phyloP scores from a whole-genome alignment of 2,113 vertebrate genomes.

The Odocoileus virginianus region DNA sequence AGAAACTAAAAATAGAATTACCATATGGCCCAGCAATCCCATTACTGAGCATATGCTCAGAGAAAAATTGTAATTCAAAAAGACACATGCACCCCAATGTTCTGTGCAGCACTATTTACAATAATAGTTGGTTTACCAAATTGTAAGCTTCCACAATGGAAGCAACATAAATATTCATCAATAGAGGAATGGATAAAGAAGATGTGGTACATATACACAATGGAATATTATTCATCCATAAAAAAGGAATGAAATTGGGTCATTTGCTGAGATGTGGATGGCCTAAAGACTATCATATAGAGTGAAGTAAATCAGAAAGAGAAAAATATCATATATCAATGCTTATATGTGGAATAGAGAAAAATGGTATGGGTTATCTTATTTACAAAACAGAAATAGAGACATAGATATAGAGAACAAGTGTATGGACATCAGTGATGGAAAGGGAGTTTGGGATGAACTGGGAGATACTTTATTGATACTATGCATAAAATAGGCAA shows the following conservation, averaged over 20 bases:
- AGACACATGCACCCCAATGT: not conserved
- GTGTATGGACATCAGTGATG: not conserved
- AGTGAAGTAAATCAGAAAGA: not conserved
- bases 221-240: not conserved
- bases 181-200: not conserved
- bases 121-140: not conserved
- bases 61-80: not conserved
- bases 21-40: not conserved
- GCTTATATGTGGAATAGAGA: not conserved
- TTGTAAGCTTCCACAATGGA: not conserved
- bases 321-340: not conserved
- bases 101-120: not conserved
- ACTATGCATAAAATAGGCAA: not conserved
- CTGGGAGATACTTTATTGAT: not conserved
- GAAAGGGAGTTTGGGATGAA: not conserved
- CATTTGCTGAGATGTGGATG: not conserved
- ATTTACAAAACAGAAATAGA: not conserved
- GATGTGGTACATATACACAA: not conserved
- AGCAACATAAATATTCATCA: not conserved
- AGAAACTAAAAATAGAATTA: not conserved
- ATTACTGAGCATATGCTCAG: not conserved
- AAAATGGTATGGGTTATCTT: not conserved
- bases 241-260: not conserved
- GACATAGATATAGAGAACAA: not conserved
- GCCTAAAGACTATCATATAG: not conserved